Evolutionary conservation across 2,113 vertebrate species (phyloP).

Genomic region (Pungitius pungitius): DNA sequence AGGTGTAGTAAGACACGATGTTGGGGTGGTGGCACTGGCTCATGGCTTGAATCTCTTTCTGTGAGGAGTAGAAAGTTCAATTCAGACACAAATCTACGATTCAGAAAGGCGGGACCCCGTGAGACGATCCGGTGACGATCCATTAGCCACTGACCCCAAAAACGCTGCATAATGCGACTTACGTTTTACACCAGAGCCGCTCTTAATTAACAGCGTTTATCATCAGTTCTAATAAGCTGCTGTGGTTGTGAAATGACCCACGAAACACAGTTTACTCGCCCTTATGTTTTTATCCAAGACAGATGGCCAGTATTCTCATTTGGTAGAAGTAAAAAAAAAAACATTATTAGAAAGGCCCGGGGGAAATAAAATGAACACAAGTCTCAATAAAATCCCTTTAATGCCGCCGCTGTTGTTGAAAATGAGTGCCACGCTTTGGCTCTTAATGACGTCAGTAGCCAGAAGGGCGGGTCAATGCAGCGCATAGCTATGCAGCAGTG

Average conservation of each 20-base stretch:
- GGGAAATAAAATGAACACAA: slow-evolving; percentile 24
- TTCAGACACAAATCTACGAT: not conserved
- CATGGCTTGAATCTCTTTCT: slow-evolving; percentile 88
- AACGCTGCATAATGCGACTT: not conserved
- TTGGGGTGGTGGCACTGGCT: slow-evolving; percentile 99
- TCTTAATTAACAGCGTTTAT: not conserved
- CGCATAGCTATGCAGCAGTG: slow-evolving; percentile 29
- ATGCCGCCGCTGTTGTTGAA: slow-evolving; percentile 29
- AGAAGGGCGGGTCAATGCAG: slow-evolving; percentile 29
- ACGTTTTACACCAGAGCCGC: not conserved
- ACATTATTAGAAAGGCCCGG: not conserved
- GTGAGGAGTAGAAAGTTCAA: slow-evolving; percentile 54
- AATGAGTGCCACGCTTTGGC: slow-evolving; percentile 35
- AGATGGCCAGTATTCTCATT: not conserved
- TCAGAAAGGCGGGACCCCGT: not conserved
- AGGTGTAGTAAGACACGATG: slow-evolving; percentile 98
- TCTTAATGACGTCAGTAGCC: slow-evolving; percentile 38
- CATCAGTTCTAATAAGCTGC: not conserved
- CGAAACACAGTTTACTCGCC: not conserved
- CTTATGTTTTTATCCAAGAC: slow-evolving; percentile 7
- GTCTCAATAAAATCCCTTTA: slow-evolving; percentile 4
- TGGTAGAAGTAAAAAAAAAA: not conserved
- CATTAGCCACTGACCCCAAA: not conserved
- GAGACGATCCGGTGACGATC: no score
- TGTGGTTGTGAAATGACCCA: not conserved